Conservation (phyloP, 2,113 vertebrate species). For the Antechinus stuartii region DNA sequence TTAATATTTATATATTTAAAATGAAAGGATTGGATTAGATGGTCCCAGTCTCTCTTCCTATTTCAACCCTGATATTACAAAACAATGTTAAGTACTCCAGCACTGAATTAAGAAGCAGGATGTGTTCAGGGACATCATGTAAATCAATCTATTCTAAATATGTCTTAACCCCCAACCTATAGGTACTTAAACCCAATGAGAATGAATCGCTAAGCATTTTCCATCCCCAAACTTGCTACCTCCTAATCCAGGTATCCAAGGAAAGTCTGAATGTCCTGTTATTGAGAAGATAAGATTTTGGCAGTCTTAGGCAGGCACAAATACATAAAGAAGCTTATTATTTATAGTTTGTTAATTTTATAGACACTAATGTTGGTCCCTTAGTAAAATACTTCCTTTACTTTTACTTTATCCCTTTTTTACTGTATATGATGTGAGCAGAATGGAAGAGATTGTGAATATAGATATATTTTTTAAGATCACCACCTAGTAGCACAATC, state of each 20-base stretch:
- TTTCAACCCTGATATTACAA: background rate
- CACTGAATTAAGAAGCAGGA: background rate
- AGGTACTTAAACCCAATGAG: background rate
- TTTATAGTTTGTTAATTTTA: background rate
- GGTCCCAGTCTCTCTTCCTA: background rate
- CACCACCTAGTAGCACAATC: background rate
- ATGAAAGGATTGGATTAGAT: background rate
- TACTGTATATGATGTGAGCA: background rate
- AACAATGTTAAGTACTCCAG: background rate
- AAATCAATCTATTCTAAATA: background rate
- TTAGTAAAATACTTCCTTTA: background rate
- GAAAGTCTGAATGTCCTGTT: background rate
- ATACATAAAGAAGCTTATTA: slow-evolving; percentile 14
- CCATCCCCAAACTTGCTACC: background rate
- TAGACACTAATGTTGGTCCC: background rate
- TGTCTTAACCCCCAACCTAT: background rate
- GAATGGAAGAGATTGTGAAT: background rate
- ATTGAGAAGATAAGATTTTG: background rate
- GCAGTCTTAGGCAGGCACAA: background rate
- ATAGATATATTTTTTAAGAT: background rate
- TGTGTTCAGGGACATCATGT: background rate
- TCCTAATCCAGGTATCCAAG: background rate
- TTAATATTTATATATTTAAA: background rate
- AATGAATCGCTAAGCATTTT: background rate
- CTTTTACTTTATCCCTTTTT: background rate